Evolutionary conservation across 2,113 vertebrate species (phyloP), one percentile per base, ranked within the genome.

Genomic region (Muscicapa adusta): DNA sequence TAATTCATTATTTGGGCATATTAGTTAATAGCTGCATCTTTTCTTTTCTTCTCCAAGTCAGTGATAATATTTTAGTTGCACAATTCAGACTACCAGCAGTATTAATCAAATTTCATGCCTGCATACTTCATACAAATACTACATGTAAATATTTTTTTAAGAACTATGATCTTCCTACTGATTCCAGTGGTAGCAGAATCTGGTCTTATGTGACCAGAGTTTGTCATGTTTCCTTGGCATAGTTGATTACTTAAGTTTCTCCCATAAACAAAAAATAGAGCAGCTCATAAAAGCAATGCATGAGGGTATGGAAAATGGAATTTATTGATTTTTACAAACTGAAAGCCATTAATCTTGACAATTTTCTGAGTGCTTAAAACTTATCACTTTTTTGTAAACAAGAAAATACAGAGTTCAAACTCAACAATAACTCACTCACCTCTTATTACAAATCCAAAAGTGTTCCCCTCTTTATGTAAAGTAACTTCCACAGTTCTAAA

Each of bases 391-490:
- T 61, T 45, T 65, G 31, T 6, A 6, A 42, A 18, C 8, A 51
- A 58, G 68, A 73, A 65, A 92, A 91, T 50, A 79, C 6, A 61
- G n/a, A 20, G 5, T 29, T 94, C 34, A 33, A 40, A 91, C 73
- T 75, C 58, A 90, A 40, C 9, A 33, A n/a, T 34, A 63, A 87
- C 98, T 95, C 97, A 87, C 98, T 95, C 97, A 99, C 99, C 99
- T 99, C 99, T 98, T 97, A 99, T 99, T 92, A 99, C 99, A 91
- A 99, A 99, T 89, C 99, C 99, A 61, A 99, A 99, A 63, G 99
- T 99, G 97, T 99, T 99, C 43, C 99, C 99, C 90, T 99, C 99
- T 97, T 99, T 99, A 96, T 99, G 99, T 80, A 99, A 98, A 8
- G 99, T 99, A 95, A 99, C 99, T 93, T 99, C 99, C 66, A 99